A percentile compares a stretch with the other conserved stretches of the same genome.
phyloP scores from a whole-genome alignment of 2,888 invertebrate species.

The Iselma pallidipennis region DNA sequence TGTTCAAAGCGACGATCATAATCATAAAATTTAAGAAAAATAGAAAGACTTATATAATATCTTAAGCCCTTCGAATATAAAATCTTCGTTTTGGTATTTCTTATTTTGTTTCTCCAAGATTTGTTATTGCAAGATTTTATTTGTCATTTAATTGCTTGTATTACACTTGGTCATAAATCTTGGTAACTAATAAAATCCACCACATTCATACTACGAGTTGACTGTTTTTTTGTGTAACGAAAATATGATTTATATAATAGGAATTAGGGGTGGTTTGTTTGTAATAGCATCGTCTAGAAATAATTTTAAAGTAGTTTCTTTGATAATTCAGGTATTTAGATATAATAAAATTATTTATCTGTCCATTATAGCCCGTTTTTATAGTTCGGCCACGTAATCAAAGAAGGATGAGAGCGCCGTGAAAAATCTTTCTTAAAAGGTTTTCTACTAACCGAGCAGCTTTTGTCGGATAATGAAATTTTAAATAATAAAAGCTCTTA shows the following conservation, averaged over 20 bases:
- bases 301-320: background rate
- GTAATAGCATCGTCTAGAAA: background rate
- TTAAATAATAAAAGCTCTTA: background rate
- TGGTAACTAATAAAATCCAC: slow-evolving; percentile 23
- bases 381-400: background rate
- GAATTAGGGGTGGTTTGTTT: no score
- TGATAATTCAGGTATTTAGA: background rate
- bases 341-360: background rate
- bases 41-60: background rate
- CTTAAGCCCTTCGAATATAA: background rate
- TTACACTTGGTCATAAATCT: slow-evolving; percentile 33
- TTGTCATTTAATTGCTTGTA: slow-evolving; percentile 31
- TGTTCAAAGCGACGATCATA: background rate
- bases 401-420: background rate
- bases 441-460: background rate
- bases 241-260: background rate
- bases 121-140: slow-evolving; percentile 32
- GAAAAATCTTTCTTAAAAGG: background rate
- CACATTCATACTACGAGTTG: background rate
- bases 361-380: background rate
- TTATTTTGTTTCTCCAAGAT: background rate
- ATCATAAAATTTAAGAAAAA: slow-evolving; percentile 7
- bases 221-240: background rate
- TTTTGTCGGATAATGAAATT: background rate
- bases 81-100: background rate